Evolutionary conservation across 1,140 invertebrate genomes (phyloP), one percentile per base, ranked within the genome.

Genomic region (Aporrectodea caliginosa): DNA sequence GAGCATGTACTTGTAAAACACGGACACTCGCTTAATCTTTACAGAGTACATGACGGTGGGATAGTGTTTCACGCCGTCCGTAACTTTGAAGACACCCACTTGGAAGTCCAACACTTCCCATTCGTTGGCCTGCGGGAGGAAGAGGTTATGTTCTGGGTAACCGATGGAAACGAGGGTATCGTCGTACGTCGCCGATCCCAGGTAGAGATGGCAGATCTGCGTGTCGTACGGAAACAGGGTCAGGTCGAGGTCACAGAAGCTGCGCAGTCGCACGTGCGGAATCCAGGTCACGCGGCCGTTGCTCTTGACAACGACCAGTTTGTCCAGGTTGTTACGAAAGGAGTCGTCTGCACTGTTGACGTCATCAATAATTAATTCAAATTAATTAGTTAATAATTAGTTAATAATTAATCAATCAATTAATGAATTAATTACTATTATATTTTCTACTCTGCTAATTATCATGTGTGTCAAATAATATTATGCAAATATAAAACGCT

Each of bases 161-260:
- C 84, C 82, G 35, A 92, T 81, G 83, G 92, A 89, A 2, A 93
- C 87, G 81, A 91, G 88, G 22, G 90, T 84, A 1, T 90, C 90
- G 80, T 90, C 85, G 82, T 92, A 91, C 1, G 92, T 91, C 85
- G 86, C 86, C 0, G 84, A 85, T 14, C 92, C 92, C 16, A 94
- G 88, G 78, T 89, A 90, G 1, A 93, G 81, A 1, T 83, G 84
- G 83, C 93, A 94, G 0, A 83, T 88, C 83, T 94, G 93, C 22
- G 86, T 86, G 84, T 93, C 93, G 78, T 91, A 92, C 0, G 92
- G 93, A 92, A 92, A 93, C n/a, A 90, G 86, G 27, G 87, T 87
- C 69, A 93, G 86, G 84, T 93, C 91, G 14, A 93, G 84, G 58
- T 90, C 86, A 83, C 93, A 94, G 79, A 91, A 91, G 0, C 90